Conservation (phyloP, 1,140 invertebrate species). For the Cataglyphis hispanica region DNA sequence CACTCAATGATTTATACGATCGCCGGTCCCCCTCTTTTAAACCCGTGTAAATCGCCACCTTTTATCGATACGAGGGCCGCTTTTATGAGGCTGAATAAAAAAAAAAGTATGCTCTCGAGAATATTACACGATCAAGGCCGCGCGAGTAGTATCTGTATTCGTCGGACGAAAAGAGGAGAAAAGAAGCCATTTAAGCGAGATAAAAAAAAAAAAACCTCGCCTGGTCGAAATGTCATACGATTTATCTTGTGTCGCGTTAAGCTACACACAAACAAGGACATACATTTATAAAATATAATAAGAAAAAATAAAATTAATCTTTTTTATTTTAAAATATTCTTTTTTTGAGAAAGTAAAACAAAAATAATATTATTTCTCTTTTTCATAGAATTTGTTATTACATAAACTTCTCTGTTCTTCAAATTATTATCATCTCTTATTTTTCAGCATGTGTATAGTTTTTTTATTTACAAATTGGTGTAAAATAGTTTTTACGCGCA, state of each 20-base stretch:
- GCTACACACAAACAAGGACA: background rate
- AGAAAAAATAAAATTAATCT: background rate
- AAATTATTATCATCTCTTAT: no score
- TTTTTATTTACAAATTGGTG: no score
- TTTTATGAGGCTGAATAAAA: slow-evolving; percentile 16
- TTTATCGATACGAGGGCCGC: slow-evolving; percentile 40
- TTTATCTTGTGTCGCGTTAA: background rate
- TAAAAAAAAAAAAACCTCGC: background rate
- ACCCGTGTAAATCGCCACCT: slow-evolving; percentile 19
- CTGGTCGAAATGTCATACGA: background rate
- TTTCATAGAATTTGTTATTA: background rate
- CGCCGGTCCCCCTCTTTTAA: slow-evolving; percentile 55
- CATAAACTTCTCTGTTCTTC: background rate
- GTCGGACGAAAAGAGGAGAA: background rate
- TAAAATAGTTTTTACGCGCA: no score
- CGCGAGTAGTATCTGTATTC: slow-evolving; percentile 11
- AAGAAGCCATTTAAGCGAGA: background rate
- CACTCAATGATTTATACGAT: slow-evolving; percentile 83
- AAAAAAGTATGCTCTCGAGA: slow-evolving; percentile 29
- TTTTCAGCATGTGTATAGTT: no score
- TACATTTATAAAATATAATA: background rate
- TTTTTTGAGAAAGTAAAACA: background rate
- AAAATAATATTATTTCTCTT: background rate
- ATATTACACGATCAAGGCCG: slow-evolving; percentile 46
- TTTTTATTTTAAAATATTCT: background rate